Conservation (phyloP, 2,888 invertebrate species). For the Macaria liturata region DNA sequence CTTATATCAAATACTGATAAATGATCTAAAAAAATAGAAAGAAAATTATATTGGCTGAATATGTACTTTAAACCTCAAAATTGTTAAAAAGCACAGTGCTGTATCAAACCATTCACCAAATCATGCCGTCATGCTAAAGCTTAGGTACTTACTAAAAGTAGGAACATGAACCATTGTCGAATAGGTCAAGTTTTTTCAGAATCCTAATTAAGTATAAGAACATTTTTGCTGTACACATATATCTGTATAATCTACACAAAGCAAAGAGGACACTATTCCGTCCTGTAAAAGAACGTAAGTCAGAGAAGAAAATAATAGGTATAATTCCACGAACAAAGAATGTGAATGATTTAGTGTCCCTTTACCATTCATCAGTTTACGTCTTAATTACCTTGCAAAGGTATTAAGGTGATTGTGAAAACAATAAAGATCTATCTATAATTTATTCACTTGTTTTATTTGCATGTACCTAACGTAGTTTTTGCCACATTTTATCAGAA, state of each 20-base stretch:
- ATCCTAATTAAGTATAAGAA: conserved; percentile 68
- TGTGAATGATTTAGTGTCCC: conserved; percentile 64
- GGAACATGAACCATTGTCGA: conserved; percentile 57
- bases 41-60: too few relatives aligned
- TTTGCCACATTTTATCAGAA: too few relatives aligned
- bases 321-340: conserved; percentile 40
- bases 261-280: conserved; percentile 56
- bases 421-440: conserved; percentile 54
- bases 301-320: conserved; percentile 17
- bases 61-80: too few relatives aligned
- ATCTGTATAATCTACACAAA: conserved; percentile 36
- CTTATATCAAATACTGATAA: too few relatives aligned
- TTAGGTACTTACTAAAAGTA: conserved; percentile 65
- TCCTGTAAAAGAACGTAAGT: conserved; percentile 53
- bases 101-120: conserved; percentile 23
- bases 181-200: conserved; percentile 75
- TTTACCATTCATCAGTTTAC: conserved; percentile 60
- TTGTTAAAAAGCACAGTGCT: conserved; percentile 13
- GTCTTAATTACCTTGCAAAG: conserved; percentile 74
- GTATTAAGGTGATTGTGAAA: conserved; percentile 61
- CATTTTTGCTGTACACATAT: conserved; percentile 69
- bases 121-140: conserved; percentile 75
- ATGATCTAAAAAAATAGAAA: too few relatives aligned
- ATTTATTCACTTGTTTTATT: conserved; percentile 23
- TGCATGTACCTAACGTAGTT: too few relatives aligned